Evolutionary conservation across 2,888 invertebrate species (phyloP), one percentile per base, ranked within the genome.

Genomic region (Habrosyne pyritoides): DNA sequence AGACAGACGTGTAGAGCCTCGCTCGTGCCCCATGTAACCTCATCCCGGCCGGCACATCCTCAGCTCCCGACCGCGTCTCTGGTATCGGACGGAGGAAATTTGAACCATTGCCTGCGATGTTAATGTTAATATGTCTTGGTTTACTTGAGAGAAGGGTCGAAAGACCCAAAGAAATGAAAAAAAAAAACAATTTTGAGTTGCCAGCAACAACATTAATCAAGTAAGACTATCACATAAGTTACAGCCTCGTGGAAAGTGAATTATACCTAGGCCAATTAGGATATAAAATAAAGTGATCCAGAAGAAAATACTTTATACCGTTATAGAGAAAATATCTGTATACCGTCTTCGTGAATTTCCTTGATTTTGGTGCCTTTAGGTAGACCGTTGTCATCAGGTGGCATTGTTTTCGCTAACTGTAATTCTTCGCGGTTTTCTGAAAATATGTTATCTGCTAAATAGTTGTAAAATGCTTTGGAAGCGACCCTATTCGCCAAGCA

Each of bases 1-100:
- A 72, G n/a, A 91, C 91, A 0, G 91, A 91, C 0, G 91, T 91
- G 71, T 91, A 91, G 6, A 91, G 85, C 42, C 87, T 65, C 0
- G 89, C 91, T 0, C 90, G 73, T 0, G 88, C 80, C 4, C 89
- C 90, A 66, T 91, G 91, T 49, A 92, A 74, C 54, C 87, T 68
- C 91, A 89, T 91, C 14, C 90, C 89, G 0, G 81, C 85, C 1
- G 91, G 91, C 10, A 91, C 79, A 59, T 91, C 91, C 47, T 89
- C 89, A 0, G 79, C 73, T 0, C 81, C 79, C 0, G 83, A 81
- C 2, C 80, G 74, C 0, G 75, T 74, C 60, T 87, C 86, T 1
- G 77, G 72, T 21, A 84, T 84, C 7, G 85, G 79, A 52, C 75
- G 82, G 53, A 86, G 69, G 8, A 69, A 55, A 21, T 52, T 66